Evolutionary conservation across 2,113 vertebrate genomes (phyloP).

Genomic region (Ancistrus triradiatus): DNA sequence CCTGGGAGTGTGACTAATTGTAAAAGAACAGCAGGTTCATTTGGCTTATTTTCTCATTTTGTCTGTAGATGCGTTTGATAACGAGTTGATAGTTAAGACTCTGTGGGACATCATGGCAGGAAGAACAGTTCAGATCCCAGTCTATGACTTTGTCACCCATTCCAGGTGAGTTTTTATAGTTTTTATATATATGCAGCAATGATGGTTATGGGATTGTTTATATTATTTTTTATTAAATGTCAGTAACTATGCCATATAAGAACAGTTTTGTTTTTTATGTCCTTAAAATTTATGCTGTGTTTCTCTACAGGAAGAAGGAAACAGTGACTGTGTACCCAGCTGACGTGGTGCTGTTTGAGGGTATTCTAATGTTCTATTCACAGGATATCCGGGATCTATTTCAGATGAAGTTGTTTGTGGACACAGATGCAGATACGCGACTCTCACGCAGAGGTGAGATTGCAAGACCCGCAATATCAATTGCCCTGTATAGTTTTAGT

Average conservation of each 20-base stretch:
- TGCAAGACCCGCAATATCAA: background rate
- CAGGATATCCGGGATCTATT: constrained; percentile 90
- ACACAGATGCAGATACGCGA: constrained; percentile 87
- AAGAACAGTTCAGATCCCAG: constrained; percentile 87
- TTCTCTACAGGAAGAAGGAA: constrained; percentile 79
- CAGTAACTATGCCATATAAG: background rate
- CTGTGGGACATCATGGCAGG: constrained; percentile 84
- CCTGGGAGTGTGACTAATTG: too few species aligned
- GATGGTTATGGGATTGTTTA: background rate
- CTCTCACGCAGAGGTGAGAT: constrained; percentile 85
- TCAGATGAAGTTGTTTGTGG: constrained; percentile 95
- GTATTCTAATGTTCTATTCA: constrained; percentile 88
- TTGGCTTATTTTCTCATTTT: constrained; percentile 1
- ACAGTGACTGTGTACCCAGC: constrained; percentile 84
- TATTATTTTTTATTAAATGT: background rate
- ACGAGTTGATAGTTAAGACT: constrained; percentile 84
- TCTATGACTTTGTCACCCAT: constrained; percentile 91
- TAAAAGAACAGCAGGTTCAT: too few species aligned
- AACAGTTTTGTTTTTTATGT: constrained; percentile 6
- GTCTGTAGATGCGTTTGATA: constrained; percentile 87
- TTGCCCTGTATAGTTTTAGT: background rate
- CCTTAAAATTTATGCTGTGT: background rate
- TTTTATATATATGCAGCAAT: background rate
- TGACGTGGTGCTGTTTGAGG: constrained; percentile 89
- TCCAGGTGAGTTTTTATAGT: constrained; percentile 73